Base-by-base conservation (phyloP, 2,888 invertebrate genomes). In the Catocala sponsa region DNA sequence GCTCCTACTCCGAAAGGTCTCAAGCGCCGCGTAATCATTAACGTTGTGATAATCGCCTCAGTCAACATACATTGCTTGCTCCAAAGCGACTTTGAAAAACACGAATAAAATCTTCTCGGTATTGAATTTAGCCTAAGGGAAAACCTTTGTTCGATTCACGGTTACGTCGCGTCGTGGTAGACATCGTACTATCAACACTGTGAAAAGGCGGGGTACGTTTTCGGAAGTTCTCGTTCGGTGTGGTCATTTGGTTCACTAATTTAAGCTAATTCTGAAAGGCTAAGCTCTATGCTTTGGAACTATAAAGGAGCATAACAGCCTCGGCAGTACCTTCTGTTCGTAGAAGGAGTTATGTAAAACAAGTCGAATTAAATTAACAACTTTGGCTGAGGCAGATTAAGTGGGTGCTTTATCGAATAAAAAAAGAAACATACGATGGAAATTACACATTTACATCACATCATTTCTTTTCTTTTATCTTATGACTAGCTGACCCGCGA, bases 231-330 rank as follows among this genome's bases (percentile, higher is more conserved):
- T 70, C 60, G 72, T 68, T 74, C 74, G 71, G 74, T 76, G 75
- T 78, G 83, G 84, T 83, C 84, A 86, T 90, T 88, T 87, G 85
- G 81, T 85, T 85, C 79, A 81, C 86, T 86, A 89, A 88, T 89
- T 84, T 73, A 61, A 78, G 81, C 78, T 84, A 84, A 87, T 83
- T 80, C 80, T 73, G 72, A 83, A 85, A 84, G 76, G 80, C 72
- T 74, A 60, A 79, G 70, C 70, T 63, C 61, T 44, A 41, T 58
- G 70, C 63, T 72, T 67, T 68, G 65, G 66, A 72, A 74, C 74
- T 73, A 65, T 62, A 68, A 33, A 59, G 69, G 55, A 64, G 53
- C 33, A 62, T 55, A 65, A 71, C 63, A 65, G 66, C 57, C 56
- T 68, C 66, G 47, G 55, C 54, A 59, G 54, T 60, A 48, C 70